Base-by-base conservation (phyloP, 2,797 vertebrate species). In the Clarias fuscus region DNA sequence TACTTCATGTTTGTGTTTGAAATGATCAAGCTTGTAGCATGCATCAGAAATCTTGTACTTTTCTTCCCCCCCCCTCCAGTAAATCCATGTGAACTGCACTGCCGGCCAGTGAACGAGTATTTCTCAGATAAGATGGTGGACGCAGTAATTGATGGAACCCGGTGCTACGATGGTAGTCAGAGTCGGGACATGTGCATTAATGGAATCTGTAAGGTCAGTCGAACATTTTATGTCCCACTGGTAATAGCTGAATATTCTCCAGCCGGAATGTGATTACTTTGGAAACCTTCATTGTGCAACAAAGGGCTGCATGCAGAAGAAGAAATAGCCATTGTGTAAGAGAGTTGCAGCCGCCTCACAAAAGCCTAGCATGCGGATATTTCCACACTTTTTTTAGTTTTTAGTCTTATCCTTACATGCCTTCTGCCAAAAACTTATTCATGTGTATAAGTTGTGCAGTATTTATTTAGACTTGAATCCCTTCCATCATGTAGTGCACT, bases 61-160 rank as follows among this genome's bases (percentile, higher is more conserved):
- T 88, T 88, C 0, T 76, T 33, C 84, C 86, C 89, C 13, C 92
- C 4, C 37, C 37, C 37, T 37, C 37, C 37, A 99, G 98, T 94
- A 10, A 96, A 94, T 89, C 97, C 97, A 0, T 99, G 98, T 0
- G 98, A 99, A 88, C 95, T 99, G 90, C 97, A 99, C 93, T 99
- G 98, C 91, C 96, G 96, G 6, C 97, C 98, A 0, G 85, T 94
- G 58, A 95, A 95, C 0, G 96, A 96, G 37, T 93, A 96, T 87
- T 98, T 98, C 18, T 96, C 97, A 0, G 97, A 98, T 86, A 98
- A 98, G 94, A 94, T 99, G 93, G 93, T 93, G 67, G 98, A 99
- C 0, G 96, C 97, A 0, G 98, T 97, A 76, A 82, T 93, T 0
- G 98, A 99, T 0, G 98, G 98, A 64, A 99, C 98, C 0, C 96